A percentile compares a stretch with the other conserved stretches of the same genome.
Evolutionary conservation across 2,797 vertebrate species (phyloP).

Genomic region (Danio aesculapii): DNA sequence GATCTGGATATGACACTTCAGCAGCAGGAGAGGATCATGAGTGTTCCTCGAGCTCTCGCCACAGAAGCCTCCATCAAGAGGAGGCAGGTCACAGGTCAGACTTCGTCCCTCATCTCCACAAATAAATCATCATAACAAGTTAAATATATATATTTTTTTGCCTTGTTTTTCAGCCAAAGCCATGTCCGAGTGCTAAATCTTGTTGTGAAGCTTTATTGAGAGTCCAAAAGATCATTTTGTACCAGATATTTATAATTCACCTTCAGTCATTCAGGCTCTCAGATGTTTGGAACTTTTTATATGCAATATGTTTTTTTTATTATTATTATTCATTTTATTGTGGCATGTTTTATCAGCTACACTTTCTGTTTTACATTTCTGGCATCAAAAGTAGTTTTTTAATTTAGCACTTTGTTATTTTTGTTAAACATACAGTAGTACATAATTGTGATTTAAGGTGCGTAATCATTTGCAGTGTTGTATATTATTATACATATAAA

Average conservation of each 20-base stretch:
- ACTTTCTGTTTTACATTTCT: neutral
- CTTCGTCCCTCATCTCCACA: neutral
- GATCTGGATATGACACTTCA: constrained; percentile 87
- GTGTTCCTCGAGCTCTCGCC: constrained; percentile 88
- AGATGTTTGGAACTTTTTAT: neutral
- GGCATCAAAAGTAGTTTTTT: neutral
- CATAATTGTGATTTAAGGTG: neutral
- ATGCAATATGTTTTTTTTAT: neutral
- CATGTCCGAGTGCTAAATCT: constrained; percentile 75
- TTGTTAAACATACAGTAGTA: neutral
- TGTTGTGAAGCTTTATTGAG: constrained; percentile 2
- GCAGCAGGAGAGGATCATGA: constrained; percentile 93
- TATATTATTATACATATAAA: neutral
- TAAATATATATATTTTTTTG: neutral
- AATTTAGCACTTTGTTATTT: neutral
- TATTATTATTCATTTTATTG: neutral
- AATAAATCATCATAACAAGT: neutral
- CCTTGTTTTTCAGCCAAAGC: constrained; percentile 82
- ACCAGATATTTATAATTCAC: constrained; percentile 38
- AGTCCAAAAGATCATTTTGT: neutral
- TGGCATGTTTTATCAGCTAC: too few relatives aligned
- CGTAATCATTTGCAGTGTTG: constrained; percentile 11
- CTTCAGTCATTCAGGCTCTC: neutral
- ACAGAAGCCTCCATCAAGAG: constrained; percentile 93
- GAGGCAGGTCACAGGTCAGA: constrained; percentile 92